Evolutionary conservation across 2,888 invertebrate genomes (phyloP).

Genomic region (Phorcus lineatus): DNA sequence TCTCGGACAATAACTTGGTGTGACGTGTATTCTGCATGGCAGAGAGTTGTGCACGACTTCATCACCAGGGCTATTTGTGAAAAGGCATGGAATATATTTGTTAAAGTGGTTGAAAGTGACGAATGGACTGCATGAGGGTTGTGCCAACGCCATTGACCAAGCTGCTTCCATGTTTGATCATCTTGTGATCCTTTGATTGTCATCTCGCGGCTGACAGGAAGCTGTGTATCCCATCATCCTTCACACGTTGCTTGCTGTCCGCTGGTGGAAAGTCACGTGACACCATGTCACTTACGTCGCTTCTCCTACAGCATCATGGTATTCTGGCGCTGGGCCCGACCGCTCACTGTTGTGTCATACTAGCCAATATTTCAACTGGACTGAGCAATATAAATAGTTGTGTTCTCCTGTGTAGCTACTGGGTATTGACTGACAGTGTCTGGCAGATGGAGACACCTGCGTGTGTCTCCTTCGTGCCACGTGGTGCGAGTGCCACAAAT

Average conservation of each 20-base stretch:
- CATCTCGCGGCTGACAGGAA: too few species aligned
- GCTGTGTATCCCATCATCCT: background rate
- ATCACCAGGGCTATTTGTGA: conserved; percentile 6
- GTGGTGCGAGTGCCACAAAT: too few species aligned
- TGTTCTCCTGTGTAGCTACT: background rate
- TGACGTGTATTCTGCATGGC: background rate
- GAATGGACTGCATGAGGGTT: background rate
- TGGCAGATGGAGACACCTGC: too few species aligned
- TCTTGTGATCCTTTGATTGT: background rate
- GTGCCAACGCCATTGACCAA: background rate
- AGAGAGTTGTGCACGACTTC: background rate
- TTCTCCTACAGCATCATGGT: background rate
- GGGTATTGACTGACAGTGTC: too few species aligned
- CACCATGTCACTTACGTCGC: background rate
- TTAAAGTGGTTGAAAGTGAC: conserved; percentile 17
- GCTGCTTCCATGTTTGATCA: conserved; percentile 16
- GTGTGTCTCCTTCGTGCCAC: too few species aligned
- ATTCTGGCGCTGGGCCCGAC: background rate
- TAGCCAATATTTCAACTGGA: conserved; percentile 23
- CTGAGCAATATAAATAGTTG: conserved; percentile 19
- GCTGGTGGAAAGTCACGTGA: background rate
- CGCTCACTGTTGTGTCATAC: conserved; percentile 12
- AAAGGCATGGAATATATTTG: background rate
- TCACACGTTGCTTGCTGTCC: background rate
- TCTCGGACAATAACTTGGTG: conserved; percentile 2